These are phyloP conservation scores for Chymomyza procnemis DNA, from an alignment of 2,888 invertebrate genomes.

Conservation along the genomic window DNA sequence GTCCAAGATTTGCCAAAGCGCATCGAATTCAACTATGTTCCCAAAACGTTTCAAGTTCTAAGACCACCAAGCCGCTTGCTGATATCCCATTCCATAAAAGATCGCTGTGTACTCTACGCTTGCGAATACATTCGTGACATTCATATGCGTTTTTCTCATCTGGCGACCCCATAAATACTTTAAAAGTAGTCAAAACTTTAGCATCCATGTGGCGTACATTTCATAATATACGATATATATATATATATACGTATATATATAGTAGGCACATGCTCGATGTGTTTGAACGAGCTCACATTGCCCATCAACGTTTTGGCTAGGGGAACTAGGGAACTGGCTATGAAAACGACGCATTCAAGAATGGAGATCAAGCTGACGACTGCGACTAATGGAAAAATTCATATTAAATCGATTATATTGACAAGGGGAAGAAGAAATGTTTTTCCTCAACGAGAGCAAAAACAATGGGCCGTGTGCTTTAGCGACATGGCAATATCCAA, in stretches of 20 bases:
- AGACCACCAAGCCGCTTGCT: neutral
- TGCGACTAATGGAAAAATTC: conserved; percentile 77
- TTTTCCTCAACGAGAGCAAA: conserved; percentile 6
- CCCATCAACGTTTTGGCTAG: neutral
- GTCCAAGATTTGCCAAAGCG: conserved; percentile 14
- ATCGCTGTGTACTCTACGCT: neutral
- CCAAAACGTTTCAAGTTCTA: neutral
- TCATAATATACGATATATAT: neutral
- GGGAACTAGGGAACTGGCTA: neutral
- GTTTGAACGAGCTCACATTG: neutral
- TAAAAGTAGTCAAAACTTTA: conserved; percentile 14
- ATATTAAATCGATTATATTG: conserved; percentile 77
- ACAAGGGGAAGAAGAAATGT: conserved; percentile 50
- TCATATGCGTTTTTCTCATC: neutral
- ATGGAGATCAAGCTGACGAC: conserved; percentile 29
- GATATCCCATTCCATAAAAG: neutral
- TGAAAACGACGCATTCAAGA: neutral
- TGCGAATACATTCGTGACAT: neutral
- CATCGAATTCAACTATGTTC: neutral
- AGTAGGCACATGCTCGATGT: neutral
- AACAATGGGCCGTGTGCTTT: neutral
- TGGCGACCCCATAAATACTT: conserved; percentile 37
- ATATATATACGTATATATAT: too few relatives aligned
- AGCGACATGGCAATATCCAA: conserved; percentile 12
- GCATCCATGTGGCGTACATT: neutral